phyloP scores from a whole-genome alignment of 2,113 vertebrate species.

The Steatornis caripensis region DNA sequence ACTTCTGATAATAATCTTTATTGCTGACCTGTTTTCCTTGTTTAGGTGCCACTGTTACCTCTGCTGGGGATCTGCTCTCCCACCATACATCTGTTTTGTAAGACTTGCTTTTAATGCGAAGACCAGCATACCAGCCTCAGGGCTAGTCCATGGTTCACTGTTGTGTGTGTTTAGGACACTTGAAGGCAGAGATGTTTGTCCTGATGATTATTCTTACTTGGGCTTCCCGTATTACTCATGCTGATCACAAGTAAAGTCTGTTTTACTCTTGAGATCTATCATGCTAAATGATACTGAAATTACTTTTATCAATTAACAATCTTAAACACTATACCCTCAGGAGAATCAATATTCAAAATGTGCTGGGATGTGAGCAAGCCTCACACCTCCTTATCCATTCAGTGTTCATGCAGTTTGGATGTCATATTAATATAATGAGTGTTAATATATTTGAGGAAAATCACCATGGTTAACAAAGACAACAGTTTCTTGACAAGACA shows the following conservation, averaged over 20 bases:
- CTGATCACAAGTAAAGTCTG: neutral
- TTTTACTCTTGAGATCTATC: constrained; percentile 15
- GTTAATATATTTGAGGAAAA: neutral
- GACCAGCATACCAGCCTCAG: neutral
- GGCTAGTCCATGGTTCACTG: neutral
- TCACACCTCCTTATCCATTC: neutral
- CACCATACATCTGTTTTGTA: neutral
- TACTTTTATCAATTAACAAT: constrained; percentile 14
- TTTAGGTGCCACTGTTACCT: neutral
- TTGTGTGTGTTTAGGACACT: neutral
- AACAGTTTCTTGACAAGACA: neutral
- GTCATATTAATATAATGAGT: neutral
- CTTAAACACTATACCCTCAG: neutral
- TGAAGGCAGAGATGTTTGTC: neutral
- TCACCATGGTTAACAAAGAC: neutral
- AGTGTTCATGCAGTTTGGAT: neutral
- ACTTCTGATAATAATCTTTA: neutral
- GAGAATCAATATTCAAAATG: neutral
- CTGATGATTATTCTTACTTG: neutral
- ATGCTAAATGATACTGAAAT: constrained; percentile 3
- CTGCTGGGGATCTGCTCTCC: neutral
- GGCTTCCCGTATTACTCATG: neutral
- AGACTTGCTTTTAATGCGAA: neutral
- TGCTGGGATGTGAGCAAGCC: neutral
- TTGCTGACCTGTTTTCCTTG: neutral